Evolutionary conservation across 2,797 vertebrate genomes (phyloP).

Genomic region (Rhabdomys pumilio): DNA sequence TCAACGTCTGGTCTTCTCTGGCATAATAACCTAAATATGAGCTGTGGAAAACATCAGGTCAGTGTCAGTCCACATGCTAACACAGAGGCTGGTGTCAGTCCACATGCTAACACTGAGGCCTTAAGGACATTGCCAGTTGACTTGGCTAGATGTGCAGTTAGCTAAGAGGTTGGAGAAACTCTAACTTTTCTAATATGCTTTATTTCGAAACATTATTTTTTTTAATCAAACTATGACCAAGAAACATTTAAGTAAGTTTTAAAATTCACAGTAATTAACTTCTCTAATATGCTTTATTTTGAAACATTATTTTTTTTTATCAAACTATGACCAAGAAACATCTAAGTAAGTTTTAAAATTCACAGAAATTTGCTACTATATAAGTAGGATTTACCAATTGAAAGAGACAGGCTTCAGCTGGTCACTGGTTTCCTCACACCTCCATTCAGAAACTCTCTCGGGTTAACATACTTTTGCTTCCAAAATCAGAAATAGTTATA

Average conservation of each 20-base stretch:
- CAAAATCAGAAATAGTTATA: neutral
- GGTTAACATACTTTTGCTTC: neutral
- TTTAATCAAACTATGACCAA: slow-evolving; percentile 9
- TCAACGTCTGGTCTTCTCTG: neutral
- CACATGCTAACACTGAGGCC: neutral
- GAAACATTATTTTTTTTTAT: neutral
- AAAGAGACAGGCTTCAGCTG: neutral
- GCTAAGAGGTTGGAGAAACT: neutral
- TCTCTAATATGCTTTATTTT: slow-evolving; percentile 18
- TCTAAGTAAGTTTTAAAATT: slow-evolving; percentile 1
- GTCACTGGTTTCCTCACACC: neutral
- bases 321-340: slow-evolving; percentile 12
- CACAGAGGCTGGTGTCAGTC: neutral
- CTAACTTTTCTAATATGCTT: neutral
- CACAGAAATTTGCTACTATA: neutral
- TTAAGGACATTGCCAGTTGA: neutral
- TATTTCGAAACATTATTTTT: neutral
- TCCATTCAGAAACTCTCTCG: neutral
- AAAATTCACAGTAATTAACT: neutral
- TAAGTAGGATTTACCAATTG: neutral
- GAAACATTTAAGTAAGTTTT: slow-evolving; percentile 10
- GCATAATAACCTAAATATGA: neutral
- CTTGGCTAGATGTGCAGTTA: neutral
- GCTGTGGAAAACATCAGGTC: neutral
- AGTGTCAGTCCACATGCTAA: no score